A percentile compares a stretch with the other conserved stretches of the same genome.
phyloP scores from a whole-genome alignment of 2,113 vertebrate genomes.

The Limnothrissa miodon region DNA sequence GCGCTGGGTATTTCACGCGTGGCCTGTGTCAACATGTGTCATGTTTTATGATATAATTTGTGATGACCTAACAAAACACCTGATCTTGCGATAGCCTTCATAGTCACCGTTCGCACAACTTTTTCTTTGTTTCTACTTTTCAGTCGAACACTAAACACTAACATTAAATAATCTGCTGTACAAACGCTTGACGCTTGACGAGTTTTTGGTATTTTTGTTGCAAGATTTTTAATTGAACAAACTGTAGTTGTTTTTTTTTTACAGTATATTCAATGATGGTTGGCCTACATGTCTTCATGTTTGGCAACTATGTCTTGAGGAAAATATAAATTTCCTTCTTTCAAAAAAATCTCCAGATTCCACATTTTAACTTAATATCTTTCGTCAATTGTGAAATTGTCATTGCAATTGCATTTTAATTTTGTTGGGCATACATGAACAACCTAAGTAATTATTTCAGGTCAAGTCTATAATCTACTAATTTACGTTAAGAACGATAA shows the following conservation, averaged over 20 bases:
- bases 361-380: background rate
- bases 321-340: background rate
- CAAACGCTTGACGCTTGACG: background rate
- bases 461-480: background rate
- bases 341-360: background rate
- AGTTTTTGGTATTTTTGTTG: too few relatives aligned
- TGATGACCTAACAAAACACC: slow-evolving; percentile 3
- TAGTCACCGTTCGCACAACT: background rate
- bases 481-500: too few relatives aligned
- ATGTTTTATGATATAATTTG: slow-evolving; percentile 16
- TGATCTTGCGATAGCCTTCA: background rate
- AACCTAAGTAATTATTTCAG: background rate
- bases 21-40: background rate
- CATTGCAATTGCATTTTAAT: background rate
- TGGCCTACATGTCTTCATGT: too few relatives aligned
- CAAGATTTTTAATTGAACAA: too few relatives aligned
- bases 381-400: background rate
- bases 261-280: too few relatives aligned
- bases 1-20: background rate
- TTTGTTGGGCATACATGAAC: background rate
- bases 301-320: too few relatives aligned
- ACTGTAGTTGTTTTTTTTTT: too few relatives aligned
- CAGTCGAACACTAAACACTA: background rate
- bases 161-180: background rate
- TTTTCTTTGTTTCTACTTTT: background rate